Conservation (phyloP, 2,113 vertebrate genomes). For the Choloepus hoffmanni region DNA sequence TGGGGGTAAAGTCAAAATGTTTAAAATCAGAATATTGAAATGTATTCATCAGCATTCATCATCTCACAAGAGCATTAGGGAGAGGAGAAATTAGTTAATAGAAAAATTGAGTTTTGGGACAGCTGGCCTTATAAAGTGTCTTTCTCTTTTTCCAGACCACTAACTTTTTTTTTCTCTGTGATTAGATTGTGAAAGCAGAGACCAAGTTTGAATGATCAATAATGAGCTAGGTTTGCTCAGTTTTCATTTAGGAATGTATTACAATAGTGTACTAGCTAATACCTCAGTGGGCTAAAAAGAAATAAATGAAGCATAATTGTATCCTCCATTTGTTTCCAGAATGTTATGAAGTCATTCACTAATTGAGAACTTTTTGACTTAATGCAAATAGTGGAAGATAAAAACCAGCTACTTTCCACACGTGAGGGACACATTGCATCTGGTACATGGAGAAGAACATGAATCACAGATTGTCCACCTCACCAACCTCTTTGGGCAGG, state of each 20-base stretch:
- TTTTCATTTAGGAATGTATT: not conserved
- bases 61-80: not conserved
- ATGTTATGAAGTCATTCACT: not conserved
- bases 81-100: not conserved
- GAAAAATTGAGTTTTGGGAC: not conserved
- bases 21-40: not conserved
- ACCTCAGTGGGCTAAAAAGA: not conserved
- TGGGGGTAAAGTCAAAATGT: not conserved
- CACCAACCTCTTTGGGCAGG: not conserved
- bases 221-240: not conserved
- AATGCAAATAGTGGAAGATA: fast-evolving
- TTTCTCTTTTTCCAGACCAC: not conserved
- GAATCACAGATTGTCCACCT: too few species aligned
- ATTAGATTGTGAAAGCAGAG: not conserved
- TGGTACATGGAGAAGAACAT: not conserved
- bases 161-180: not conserved
- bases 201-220: not conserved
- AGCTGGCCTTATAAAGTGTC: not conserved
- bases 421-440: fast-evolving
- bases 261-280: not conserved
- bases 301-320: not conserved
- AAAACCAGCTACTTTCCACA: fast-evolving
- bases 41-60: not conserved
- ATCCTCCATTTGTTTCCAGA: not conserved
- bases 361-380: not conserved